phyloP scores from a whole-genome alignment of 2,888 invertebrate genomes.

The Tillus elongatus region DNA sequence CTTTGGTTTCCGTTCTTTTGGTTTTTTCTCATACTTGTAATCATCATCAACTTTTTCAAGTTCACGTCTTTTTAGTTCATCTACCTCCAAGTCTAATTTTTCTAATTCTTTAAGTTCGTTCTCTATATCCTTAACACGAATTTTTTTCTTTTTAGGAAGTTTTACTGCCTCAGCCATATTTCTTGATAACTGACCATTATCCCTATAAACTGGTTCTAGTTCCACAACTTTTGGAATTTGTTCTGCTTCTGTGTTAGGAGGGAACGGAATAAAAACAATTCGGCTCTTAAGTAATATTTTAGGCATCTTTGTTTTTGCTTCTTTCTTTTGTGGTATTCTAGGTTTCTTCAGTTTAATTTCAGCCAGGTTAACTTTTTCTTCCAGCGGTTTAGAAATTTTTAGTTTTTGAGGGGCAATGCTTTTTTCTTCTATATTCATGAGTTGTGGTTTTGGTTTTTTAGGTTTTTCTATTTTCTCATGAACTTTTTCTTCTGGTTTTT shows the following conservation, averaged over 20 bases:
- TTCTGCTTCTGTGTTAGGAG: conserved; percentile 32
- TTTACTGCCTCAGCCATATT: conserved; percentile 43
- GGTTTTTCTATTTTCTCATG: conserved; percentile 14
- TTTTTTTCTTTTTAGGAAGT: conserved; percentile 30
- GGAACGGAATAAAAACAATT: conserved; percentile 48
- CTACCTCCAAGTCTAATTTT: conserved; percentile 36
- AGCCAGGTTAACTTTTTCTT: conserved; percentile 52
- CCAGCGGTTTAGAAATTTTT: conserved; percentile 48
- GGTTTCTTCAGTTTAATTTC: conserved; percentile 52
- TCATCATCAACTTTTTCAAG: conserved; percentile 32
- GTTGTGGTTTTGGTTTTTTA: conserved; percentile 30
- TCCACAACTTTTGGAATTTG: conserved; percentile 32
- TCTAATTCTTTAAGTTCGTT: conserved; percentile 37
- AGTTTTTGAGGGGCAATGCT: conserved; percentile 46
- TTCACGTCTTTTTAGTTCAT: conserved; percentile 32
- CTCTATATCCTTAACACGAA: conserved; percentile 34
- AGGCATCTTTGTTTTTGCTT: conserved; percentile 42
- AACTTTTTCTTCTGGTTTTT: conserved; percentile 26
- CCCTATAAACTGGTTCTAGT: conserved; percentile 30
- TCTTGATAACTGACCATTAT: conserved; percentile 42
- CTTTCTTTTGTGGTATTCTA: conserved; percentile 27
- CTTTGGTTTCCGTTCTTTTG: conserved; percentile 31
- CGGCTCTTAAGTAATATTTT: conserved; percentile 62
- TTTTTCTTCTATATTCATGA: conserved; percentile 28
- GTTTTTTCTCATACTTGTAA: conserved; percentile 23